These are phyloP conservation scores for Drosophila bocqueti DNA, from an alignment of 1,140 invertebrate genomes.

Conservation along the genomic window DNA sequence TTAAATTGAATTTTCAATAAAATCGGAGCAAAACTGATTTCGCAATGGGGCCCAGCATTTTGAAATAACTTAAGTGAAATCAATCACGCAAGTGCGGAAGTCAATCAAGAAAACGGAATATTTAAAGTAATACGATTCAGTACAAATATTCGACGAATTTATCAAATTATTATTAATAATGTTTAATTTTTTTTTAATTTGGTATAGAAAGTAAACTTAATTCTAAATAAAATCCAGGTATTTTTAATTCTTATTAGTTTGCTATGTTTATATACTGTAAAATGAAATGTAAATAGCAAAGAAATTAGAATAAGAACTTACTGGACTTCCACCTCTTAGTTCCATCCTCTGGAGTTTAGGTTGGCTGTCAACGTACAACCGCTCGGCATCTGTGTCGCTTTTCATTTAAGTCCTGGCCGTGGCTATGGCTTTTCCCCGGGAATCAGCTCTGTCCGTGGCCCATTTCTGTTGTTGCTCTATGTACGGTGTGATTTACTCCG, in stretches of 20 bases:
- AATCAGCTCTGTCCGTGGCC: conserved; percentile 26
- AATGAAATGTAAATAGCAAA: background rate
- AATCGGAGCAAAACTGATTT: conserved; percentile 39
- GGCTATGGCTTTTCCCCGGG: conserved; percentile 15
- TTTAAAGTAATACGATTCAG: background rate
- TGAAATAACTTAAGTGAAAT: conserved; percentile 18
- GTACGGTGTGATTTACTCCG: conserved; percentile 52
- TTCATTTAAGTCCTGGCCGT: conserved; percentile 37
- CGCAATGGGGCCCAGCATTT: conserved; percentile 20
- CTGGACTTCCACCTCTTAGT: background rate
- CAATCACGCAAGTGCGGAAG: conserved; percentile 27
- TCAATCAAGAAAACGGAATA: conserved; percentile 19
- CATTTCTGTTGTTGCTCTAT: conserved; percentile 30
- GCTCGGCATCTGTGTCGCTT: conserved; percentile 45
- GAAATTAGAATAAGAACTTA: background rate
- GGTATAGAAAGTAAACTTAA: background rate
- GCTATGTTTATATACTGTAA: background rate
- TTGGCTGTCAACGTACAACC: conserved; percentile 12
- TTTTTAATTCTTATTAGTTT: background rate
- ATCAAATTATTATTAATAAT: background rate
- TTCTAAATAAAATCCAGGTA: too few species aligned
- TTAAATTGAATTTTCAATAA: conserved; percentile 65
- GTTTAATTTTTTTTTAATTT: background rate
- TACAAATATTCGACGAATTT: background rate
- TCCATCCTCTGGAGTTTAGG: conserved; percentile 2